Evolutionary conservation across 2,113 vertebrate genomes (phyloP).

Genomic region (Podocnemis expansa): DNA sequence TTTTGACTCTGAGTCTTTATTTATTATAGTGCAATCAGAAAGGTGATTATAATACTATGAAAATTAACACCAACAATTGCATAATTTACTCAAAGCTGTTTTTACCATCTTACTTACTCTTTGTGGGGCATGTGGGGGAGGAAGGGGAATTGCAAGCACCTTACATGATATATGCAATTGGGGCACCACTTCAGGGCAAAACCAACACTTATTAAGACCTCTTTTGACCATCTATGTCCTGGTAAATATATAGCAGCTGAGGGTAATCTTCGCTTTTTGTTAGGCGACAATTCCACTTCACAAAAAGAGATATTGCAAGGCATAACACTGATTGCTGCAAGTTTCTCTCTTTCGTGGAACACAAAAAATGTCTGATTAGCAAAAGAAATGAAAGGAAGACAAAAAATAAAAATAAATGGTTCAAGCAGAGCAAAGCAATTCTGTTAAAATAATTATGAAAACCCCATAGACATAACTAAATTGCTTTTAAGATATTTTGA

Average conservation of each 20-base stretch:
- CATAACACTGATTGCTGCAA: constrained; percentile 46
- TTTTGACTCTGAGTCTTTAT: constrained; percentile 49
- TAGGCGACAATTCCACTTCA: constrained; percentile 28
- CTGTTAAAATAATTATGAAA: constrained; percentile 30
- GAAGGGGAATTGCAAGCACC: not conserved
- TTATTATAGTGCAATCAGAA: constrained; percentile 60
- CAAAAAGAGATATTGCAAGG: constrained; percentile 32
- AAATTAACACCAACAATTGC: constrained; percentile 58
- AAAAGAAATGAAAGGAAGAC: constrained; percentile 17
- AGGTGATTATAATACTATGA: constrained; percentile 54
- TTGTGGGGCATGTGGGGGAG: not conserved
- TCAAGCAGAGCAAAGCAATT: constrained; percentile 38
- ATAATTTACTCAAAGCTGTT: constrained; percentile 25
- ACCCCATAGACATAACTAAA: constrained; percentile 33
- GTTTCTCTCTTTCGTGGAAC: constrained; percentile 25
- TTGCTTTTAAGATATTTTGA: constrained; percentile 45
- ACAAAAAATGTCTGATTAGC: constrained; percentile 68
- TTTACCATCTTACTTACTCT: not conserved
- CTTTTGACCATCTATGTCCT: constrained; percentile 23
- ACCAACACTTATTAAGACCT: constrained; percentile 7
- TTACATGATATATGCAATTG: not conserved
- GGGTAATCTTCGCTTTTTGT: constrained; percentile 51
- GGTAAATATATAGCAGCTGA: not conserved
- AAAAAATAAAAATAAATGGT: constrained; percentile 45
- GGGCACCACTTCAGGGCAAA: not conserved